phyloP scores from a whole-genome alignment of 2,797 vertebrate genomes.

The Agapornis canus region DNA sequence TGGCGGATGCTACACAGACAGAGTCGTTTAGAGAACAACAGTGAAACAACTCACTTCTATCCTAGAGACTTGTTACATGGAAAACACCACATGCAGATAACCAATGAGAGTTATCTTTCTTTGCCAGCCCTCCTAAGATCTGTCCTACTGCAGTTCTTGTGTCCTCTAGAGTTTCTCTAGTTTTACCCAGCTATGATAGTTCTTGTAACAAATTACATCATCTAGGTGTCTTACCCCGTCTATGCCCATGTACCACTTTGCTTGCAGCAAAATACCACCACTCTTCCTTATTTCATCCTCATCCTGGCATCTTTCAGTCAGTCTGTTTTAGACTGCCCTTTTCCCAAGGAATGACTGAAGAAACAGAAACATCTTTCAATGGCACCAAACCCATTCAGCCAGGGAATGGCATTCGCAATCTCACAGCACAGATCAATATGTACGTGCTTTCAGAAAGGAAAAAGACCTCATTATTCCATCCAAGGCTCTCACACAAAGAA shows the following conservation, averaged over 20 bases:
- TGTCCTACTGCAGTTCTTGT: not conserved
- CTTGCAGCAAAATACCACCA: not conserved
- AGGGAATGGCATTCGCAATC: not conserved
- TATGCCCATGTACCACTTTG: too few relatives aligned
- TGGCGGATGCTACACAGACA: not conserved
- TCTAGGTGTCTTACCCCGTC: not conserved
- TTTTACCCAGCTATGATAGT: not conserved
- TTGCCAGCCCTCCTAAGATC: not conserved
- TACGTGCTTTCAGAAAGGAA: not conserved
- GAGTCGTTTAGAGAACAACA: not conserved
- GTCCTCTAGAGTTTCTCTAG: not conserved
- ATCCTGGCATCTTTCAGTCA: not conserved
- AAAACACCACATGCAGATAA: not conserved
- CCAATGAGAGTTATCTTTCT: not conserved
- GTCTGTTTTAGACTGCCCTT: not conserved
- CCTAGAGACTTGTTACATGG: not conserved
- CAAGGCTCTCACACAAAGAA: not conserved
- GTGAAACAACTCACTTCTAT: too few relatives aligned
- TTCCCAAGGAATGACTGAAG: not conserved
- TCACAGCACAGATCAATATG: not conserved
- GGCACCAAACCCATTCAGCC: not conserved
- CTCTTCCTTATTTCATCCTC: not conserved
- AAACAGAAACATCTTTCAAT: not conserved
- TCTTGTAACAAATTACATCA: not conserved
- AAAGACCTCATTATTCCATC: not conserved